Conservation (phyloP, 1,140 invertebrate species). For the Achatina immaculata region DNA sequence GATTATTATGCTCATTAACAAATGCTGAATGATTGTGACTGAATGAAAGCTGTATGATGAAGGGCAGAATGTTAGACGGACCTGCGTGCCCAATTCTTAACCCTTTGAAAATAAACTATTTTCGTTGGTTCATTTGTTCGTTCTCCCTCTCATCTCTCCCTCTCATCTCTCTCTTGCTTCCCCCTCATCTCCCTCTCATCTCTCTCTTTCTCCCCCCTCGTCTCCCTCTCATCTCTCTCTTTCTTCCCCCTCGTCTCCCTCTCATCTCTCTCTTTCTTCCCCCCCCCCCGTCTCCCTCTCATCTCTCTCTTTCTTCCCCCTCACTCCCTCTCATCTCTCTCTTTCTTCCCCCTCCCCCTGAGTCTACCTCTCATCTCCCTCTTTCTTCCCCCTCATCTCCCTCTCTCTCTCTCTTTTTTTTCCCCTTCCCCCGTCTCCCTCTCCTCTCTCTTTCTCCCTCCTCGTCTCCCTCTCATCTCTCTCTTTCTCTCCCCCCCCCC, state of each 20-base stretch:
- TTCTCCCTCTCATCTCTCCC: neutral
- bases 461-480: neutral
- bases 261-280: too few species aligned
- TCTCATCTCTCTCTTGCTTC: neutral
- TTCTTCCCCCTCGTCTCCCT: too few species aligned
- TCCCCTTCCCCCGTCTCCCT: neutral
- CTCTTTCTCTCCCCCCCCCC: neutral
- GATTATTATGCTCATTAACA: too few species aligned
- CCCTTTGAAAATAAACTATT: too few species aligned
- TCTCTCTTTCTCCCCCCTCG: neutral
- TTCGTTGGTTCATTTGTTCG: too few species aligned
- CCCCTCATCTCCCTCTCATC: neutral
- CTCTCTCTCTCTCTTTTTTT: too few species aligned
- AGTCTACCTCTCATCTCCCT: neutral
- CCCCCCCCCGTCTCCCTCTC: too few species aligned
- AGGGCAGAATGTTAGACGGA: too few species aligned
- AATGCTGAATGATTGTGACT: too few species aligned
- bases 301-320: too few species aligned
- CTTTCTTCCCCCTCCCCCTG: neutral
- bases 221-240: neutral
- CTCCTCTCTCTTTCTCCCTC: neutral
- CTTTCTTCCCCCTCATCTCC: neutral
- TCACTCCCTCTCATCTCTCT: neutral
- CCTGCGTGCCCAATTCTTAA: too few species aligned
- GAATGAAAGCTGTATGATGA: too few species aligned